These are phyloP conservation scores for Platalea minor DNA, from an alignment of 2,797 vertebrate species.

Conservation along the genomic window DNA sequence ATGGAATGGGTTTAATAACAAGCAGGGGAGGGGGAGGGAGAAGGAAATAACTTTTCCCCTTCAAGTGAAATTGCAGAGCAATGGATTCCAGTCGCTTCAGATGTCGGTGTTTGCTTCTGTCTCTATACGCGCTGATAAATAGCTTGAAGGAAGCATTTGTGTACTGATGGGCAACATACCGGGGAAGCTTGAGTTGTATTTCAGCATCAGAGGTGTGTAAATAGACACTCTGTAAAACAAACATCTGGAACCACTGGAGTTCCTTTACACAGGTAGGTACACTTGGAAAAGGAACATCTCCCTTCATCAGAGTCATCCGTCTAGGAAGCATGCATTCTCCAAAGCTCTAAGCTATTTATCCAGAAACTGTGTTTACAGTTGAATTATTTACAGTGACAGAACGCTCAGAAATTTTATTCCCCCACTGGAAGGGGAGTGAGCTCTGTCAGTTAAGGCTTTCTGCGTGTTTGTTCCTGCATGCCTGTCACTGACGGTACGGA, in stretches of 20 bases:
- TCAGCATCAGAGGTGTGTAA: neutral
- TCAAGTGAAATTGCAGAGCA: neutral
- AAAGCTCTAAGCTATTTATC: neutral
- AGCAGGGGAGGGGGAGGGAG: neutral
- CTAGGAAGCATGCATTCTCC: neutral
- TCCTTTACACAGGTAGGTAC: neutral
- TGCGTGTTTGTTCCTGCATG: neutral
- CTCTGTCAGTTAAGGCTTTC: neutral
- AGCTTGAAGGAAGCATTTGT: neutral
- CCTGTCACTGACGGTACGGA: neutral
- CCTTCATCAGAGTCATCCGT: neutral
- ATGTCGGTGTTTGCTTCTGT: neutral
- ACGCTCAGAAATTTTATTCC: neutral
- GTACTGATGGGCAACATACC: neutral
- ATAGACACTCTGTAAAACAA: neutral
- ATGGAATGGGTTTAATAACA: slow-evolving; percentile 7
- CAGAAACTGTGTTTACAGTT: neutral
- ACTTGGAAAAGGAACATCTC: neutral
- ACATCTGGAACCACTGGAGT: neutral
- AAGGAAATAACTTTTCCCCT: neutral
- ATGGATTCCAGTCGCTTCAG: neutral
- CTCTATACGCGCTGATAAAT: neutral
- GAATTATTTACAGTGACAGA: neutral
- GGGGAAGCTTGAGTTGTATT: neutral
- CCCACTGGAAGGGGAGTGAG: neutral